These are phyloP conservation scores for Habropoda laboriosa DNA, from an alignment of 1,140 invertebrate genomes.

Conservation along the genomic window DNA sequence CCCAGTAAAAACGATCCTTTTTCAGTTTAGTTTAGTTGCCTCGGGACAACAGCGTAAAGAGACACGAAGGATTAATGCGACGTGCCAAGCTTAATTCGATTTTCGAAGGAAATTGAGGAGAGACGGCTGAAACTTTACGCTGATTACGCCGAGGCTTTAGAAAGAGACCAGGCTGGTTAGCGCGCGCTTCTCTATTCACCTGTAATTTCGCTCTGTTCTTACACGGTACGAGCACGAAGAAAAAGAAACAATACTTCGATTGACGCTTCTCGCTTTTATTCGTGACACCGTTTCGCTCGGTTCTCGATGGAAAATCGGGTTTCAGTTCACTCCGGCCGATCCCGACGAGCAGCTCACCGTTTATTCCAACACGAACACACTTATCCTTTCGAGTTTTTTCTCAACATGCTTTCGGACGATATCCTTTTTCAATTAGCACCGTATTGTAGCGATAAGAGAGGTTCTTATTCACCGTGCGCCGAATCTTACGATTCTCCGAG, in stretches of 20 bases:
- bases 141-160: not conserved
- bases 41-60: not conserved
- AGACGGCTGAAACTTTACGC: not conserved
- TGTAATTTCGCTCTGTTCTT: slow-evolving; percentile 37
- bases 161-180: slow-evolving; percentile 22
- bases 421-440: not conserved
- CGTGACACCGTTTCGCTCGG: slow-evolving; percentile 50
- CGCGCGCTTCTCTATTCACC: slow-evolving; percentile 32
- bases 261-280: slow-evolving; percentile 48
- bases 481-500: no score
- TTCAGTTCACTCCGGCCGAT: slow-evolving; percentile 21
- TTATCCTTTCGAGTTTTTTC: not conserved
- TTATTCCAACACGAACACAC: no score
- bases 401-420: not conserved
- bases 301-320: slow-evolving; percentile 29
- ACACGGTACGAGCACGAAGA: slow-evolving; percentile 28
- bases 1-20: no score
- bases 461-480: no score
- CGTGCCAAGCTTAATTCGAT: no score
- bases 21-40: slow-evolving; percentile 41
- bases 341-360: slow-evolving; percentile 21
- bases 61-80: no score
- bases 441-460: not conserved
- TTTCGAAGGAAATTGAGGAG: no score
- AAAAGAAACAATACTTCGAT: no score